These are phyloP conservation scores for Trichonephila clavata DNA, from an alignment of 1,140 invertebrate genomes.

Conservation along the genomic window DNA sequence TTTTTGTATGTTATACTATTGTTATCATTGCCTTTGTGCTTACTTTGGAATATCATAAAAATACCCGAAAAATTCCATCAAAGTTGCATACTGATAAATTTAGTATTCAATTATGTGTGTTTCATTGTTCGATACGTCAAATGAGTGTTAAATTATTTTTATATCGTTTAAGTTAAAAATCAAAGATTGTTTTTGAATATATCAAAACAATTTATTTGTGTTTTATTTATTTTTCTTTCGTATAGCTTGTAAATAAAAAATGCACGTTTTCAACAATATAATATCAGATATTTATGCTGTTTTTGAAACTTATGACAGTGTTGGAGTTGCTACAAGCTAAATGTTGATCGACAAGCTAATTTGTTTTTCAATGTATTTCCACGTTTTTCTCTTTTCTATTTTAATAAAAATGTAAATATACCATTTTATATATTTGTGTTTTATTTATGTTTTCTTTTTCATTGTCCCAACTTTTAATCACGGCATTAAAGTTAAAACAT, in stretches of 20 bases:
- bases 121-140: no score
- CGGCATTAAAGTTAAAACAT: no score
- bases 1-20: no score
- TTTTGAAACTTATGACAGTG: background rate
- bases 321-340: no score
- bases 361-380: background rate
- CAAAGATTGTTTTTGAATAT: background rate
- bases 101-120: no score
- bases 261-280: background rate
- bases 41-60: no score
- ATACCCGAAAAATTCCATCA: no score
- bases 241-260: background rate
- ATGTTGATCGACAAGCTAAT: no score
- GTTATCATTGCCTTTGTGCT: no score
- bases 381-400: background rate
- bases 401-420: background rate
- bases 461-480: background rate
- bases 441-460: background rate
- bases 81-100: no score
- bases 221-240: background rate
- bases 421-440: background rate
- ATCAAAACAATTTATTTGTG: background rate
- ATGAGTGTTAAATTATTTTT: no score
- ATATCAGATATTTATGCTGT: background rate
- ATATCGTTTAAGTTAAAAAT: no score